These are phyloP conservation scores for Eulemur coronatus DNA, from an alignment of 2,797 vertebrate species.

Conservation along the genomic window DNA sequence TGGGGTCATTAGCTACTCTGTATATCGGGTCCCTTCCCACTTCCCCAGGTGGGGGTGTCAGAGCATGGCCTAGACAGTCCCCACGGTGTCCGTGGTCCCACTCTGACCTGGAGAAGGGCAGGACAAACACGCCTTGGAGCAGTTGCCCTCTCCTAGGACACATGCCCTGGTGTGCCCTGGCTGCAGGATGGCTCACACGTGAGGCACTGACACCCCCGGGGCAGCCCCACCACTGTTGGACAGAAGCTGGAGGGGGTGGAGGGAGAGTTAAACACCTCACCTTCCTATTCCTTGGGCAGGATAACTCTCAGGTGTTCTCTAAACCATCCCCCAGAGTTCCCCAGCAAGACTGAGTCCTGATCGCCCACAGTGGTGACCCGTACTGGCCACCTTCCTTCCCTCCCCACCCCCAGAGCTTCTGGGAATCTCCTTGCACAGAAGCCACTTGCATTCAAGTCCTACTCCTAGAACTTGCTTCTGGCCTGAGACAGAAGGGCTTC, in stretches of 20 bases:
- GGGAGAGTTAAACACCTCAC: too few relatives aligned
- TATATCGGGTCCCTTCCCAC: background rate
- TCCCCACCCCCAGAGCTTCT: background rate
- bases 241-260: background rate
- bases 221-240: too few relatives aligned
- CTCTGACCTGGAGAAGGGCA: background rate
- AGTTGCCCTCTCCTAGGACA: background rate
- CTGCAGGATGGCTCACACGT: accelerated
- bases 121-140: background rate
- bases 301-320: background rate
- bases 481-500: too few relatives aligned
- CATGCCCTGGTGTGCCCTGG: background rate
- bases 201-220: background rate
- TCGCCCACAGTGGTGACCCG: accelerated
- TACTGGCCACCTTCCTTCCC: too few relatives aligned
- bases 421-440: background rate
- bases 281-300: background rate
- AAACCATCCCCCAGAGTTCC: background rate
- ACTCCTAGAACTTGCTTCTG: background rate
- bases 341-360: accelerated
- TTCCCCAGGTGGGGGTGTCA: background rate
- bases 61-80: accelerated
- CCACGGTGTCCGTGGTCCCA: background rate
- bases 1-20: accelerated
- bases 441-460: background rate